A percentile compares a stretch with the other conserved stretches of the same genome.
Conservation (phyloP, 2,113 vertebrate species). For the Enhydra lutris region DNA sequence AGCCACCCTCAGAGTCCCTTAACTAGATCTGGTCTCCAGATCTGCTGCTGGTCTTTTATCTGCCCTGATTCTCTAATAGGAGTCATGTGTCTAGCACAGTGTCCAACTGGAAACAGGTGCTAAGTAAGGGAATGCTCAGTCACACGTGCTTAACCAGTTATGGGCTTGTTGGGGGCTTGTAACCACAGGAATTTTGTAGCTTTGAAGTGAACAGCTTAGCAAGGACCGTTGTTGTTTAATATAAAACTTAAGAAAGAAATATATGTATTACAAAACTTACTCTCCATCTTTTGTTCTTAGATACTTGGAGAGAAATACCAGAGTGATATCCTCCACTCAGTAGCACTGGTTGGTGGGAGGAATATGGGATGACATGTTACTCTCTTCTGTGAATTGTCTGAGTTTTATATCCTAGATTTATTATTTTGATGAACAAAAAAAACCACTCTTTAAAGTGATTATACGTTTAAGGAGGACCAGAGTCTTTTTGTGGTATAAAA, state of each 20-base stretch:
- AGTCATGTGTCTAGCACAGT: not conserved
- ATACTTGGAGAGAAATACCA: not conserved
- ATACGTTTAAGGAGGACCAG: not conserved
- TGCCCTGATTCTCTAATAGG: not conserved
- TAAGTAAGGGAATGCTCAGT: not conserved
- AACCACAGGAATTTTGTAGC: not conserved
- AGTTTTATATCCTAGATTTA: not conserved
- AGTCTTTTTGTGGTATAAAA: not conserved
- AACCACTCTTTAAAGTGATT: not conserved
- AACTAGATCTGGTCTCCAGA: not conserved
- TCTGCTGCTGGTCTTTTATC: not conserved
- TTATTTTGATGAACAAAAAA: not conserved
- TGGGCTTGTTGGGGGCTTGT: not conserved
- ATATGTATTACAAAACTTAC: not conserved
- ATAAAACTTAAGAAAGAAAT: not conserved
- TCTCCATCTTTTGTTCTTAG: not conserved
- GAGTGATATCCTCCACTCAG: not conserved
- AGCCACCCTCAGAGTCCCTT: not conserved
- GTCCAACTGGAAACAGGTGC: not conserved
- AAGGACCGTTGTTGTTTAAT: not conserved
- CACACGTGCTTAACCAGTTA: not conserved
- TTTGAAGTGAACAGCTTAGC: not conserved
- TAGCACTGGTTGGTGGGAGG: not conserved
- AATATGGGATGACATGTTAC: not conserved
- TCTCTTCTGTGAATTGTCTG: not conserved